These are phyloP conservation scores for Tolypeutes matacus DNA, from an alignment of 2,797 vertebrate genomes.

Conservation along the genomic window DNA sequence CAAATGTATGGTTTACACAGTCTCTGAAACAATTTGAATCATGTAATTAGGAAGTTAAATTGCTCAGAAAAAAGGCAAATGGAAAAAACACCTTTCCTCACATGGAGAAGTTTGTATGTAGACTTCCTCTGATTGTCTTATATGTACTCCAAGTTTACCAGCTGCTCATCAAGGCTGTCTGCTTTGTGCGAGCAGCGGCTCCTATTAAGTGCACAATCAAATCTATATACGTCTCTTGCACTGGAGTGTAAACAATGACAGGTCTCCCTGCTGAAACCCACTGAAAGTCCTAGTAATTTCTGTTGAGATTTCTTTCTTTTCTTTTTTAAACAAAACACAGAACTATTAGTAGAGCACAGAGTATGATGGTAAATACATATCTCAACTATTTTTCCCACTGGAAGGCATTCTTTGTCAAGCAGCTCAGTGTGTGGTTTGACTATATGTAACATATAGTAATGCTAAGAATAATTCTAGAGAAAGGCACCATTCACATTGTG, in stretches of 20 bases:
- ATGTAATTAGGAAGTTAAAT: slow-evolving; percentile 70
- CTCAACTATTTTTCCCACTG: not conserved
- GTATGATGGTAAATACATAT: not conserved
- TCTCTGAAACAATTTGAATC: slow-evolving; percentile 69
- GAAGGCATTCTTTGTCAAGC: not conserved
- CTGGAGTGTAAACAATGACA: not conserved
- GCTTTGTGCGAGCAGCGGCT: not conserved
- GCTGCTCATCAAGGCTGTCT: not conserved
- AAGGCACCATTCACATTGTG: too few species aligned
- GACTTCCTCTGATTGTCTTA: slow-evolving; percentile 79
- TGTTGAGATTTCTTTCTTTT: not conserved
- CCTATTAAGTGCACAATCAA: not conserved
- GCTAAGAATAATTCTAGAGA: too few species aligned
- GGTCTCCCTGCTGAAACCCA: not conserved
- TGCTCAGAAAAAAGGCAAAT: slow-evolving; percentile 67
- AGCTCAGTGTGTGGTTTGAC: not conserved
- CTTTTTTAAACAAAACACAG: slow-evolving; percentile 20
- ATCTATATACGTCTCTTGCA: not conserved
- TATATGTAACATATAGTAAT: not conserved
- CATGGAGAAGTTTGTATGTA: not conserved
- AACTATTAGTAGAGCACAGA: not conserved
- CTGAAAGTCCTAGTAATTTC: not conserved
- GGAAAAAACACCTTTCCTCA: slow-evolving; percentile 73
- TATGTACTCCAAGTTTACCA: not conserved
- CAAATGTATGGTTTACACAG: slow-evolving; percentile 70